Percentiles rank a stretch among this genome's conserved stretches.
Conservation (phyloP, 2,888 invertebrate species). For the Phengaris alcon region DNA sequence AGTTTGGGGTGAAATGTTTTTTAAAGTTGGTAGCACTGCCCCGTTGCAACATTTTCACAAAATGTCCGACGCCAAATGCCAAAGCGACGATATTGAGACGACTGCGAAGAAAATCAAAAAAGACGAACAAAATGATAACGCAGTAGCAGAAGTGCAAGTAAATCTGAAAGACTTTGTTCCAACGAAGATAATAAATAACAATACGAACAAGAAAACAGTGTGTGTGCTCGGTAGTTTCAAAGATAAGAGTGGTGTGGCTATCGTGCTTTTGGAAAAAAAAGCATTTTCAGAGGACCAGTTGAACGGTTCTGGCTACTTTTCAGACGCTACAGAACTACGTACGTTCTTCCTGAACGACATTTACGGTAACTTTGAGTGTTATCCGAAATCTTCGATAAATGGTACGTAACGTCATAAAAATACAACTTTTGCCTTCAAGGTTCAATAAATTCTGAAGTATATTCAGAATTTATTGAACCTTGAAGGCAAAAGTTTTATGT, state of each 20-base stretch:
- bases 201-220: conserved; percentile 85
- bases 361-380: conserved; percentile 89
- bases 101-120: conserved; percentile 68
- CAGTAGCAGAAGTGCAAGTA: conserved; percentile 53
- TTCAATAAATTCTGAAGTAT: not conserved
- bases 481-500: conserved; percentile 40
- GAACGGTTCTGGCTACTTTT: conserved; percentile 79
- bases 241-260: conserved; percentile 81
- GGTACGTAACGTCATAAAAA: conserved; percentile 73
- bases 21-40: no score
- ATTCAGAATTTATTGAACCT: not conserved
- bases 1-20: no score
- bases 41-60: conserved; percentile 56
- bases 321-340: conserved; percentile 77
- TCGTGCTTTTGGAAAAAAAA: conserved; percentile 90
- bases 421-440: conserved; percentile 39
- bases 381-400: conserved; percentile 80
- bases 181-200: conserved; percentile 84
- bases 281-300: conserved; percentile 85
- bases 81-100: conserved; percentile 55
- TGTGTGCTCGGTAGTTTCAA: conserved; percentile 84
- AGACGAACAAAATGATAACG: conserved; percentile 58
- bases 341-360: conserved; percentile 89
- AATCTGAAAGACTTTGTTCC: conserved; percentile 83
- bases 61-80: conserved; percentile 67